phyloP scores from a whole-genome alignment of 2,888 invertebrate genomes.

The Drosophila lacicola region DNA sequence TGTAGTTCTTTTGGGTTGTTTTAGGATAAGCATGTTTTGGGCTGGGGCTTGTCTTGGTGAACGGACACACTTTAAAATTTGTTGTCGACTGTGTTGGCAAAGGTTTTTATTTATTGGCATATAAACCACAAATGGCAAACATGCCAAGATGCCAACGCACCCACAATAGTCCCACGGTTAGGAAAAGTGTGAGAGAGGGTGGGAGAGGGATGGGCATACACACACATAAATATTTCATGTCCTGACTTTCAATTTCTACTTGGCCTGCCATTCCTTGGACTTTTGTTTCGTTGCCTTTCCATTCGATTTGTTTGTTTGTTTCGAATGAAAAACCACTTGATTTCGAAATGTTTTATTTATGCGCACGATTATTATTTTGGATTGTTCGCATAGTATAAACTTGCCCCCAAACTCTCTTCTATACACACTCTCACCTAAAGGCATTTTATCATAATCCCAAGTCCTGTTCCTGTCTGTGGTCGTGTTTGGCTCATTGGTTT shows the following conservation, averaged over 20 bases:
- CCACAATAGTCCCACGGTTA: conserved; percentile 35
- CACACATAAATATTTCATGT: conserved; percentile 75
- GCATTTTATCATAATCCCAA: conserved; percentile 75
- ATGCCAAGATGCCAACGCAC: conserved; percentile 61
- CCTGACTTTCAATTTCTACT: conserved; percentile 74
- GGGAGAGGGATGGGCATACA: not conserved
- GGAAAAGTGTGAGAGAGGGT: not conserved
- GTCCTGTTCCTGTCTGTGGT: conserved; percentile 48
- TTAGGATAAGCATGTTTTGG: too few species aligned
- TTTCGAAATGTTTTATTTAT: conserved; percentile 77
- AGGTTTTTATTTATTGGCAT: conserved; percentile 77
- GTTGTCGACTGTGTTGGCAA: conserved; percentile 55
- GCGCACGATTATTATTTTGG: conserved; percentile 75
- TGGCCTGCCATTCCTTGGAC: conserved; percentile 18
- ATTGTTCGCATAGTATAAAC: conserved; percentile 30
- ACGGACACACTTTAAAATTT: conserved; percentile 69
- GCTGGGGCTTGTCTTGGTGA: conserved; percentile 33
- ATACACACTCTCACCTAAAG: conserved; percentile 67
- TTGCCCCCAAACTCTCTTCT: conserved; percentile 2
- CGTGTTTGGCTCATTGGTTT: conserved; percentile 67
- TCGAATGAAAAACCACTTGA: conserved; percentile 71
- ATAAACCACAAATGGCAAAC: conserved; percentile 76
- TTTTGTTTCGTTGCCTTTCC: conserved; percentile 30
- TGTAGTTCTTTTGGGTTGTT: conserved; percentile 18
- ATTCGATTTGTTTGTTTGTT: conserved; percentile 56